Percentiles rank a stretch among this genome's conserved stretches.
These are phyloP conservation scores for Penaeus japonicus DNA, from an alignment of 1,140 invertebrate species.

Conservation along the genomic window DNA sequence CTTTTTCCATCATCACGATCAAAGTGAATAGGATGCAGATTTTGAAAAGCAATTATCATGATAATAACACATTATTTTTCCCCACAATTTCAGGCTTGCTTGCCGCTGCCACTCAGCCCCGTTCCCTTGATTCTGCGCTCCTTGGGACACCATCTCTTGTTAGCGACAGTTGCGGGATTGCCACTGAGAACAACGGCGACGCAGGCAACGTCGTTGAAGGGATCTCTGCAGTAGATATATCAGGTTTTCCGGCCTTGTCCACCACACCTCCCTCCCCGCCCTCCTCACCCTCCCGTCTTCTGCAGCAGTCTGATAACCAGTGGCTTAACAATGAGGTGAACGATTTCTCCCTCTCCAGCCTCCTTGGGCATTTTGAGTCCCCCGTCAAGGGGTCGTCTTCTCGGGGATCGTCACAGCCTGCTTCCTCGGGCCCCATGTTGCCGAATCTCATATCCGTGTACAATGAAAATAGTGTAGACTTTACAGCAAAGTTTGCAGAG, in stretches of 20 bases:
- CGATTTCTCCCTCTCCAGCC: slow-evolving; percentile 83
- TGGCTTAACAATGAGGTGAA: slow-evolving; percentile 77
- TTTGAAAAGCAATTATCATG: background rate
- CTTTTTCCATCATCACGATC: too few species aligned
- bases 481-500: slow-evolving; percentile 45
- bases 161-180: background rate
- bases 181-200: background rate
- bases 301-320: slow-evolving; percentile 74
- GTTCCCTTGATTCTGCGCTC: background rate
- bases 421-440: background rate
- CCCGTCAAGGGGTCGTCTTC: slow-evolving; percentile 66
- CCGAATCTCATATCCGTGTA: slow-evolving; percentile 40
- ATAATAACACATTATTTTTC: background rate
- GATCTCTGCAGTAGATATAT: slow-evolving; percentile 3
- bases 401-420: background rate
- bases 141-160: background rate
- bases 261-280: slow-evolving; percentile 61
- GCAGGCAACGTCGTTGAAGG: background rate
- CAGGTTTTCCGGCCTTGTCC: slow-evolving; percentile 36
- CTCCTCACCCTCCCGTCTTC: slow-evolving; percentile 77
- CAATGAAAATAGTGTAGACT: slow-evolving; percentile 52
- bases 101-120: slow-evolving; percentile 43
- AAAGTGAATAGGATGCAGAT: too few species aligned
- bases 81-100: slow-evolving; percentile 10
- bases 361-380: slow-evolving; percentile 80